Evolutionary conservation across 2,797 vertebrate genomes (phyloP).

Genomic region (Geotrypetes seraphini): DNA sequence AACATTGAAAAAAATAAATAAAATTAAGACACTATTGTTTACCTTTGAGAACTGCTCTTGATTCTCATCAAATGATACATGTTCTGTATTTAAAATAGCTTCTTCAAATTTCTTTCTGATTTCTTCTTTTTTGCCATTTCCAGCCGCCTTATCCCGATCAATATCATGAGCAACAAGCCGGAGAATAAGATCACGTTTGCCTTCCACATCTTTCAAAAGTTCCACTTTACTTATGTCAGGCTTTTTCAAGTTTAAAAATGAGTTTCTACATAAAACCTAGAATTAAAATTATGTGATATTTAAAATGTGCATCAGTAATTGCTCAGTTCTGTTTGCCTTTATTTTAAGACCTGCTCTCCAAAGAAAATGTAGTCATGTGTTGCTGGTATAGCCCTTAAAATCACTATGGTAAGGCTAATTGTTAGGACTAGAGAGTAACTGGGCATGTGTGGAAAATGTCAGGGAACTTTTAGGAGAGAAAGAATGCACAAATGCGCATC

Average conservation of each 20-base stretch:
- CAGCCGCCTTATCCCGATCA: background rate
- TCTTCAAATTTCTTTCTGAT: too few relatives aligned
- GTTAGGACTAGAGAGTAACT: too few relatives aligned
- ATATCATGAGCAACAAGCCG: constrained; percentile 32
- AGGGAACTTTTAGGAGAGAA: too few relatives aligned
- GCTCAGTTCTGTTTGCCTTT: background rate
- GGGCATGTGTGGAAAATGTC: too few relatives aligned
- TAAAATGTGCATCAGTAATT: background rate
- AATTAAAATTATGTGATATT: constrained; percentile 12
- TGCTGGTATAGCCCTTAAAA: too few relatives aligned
- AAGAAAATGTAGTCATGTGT: background rate
- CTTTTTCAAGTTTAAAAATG: constrained; percentile 34
- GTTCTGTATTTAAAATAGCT: too few relatives aligned
- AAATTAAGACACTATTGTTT: too few relatives aligned
- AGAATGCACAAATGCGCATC: too few relatives aligned
- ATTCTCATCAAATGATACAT: too few relatives aligned
- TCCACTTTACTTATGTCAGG: constrained; percentile 40
- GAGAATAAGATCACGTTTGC: constrained; percentile 28
- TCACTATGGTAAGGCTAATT: too few relatives aligned
- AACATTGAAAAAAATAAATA: too few relatives aligned
- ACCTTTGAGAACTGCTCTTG: too few relatives aligned
- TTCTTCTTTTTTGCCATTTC: background rate
- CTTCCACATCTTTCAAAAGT: constrained; percentile 35
- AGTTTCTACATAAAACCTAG: constrained; percentile 34
- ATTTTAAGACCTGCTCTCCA: background rate